Percentiles rank a stretch among this genome's conserved stretches.
Evolutionary conservation across 2,888 invertebrate species (phyloP).

Genomic region (Scaptomyza polygonia): DNA sequence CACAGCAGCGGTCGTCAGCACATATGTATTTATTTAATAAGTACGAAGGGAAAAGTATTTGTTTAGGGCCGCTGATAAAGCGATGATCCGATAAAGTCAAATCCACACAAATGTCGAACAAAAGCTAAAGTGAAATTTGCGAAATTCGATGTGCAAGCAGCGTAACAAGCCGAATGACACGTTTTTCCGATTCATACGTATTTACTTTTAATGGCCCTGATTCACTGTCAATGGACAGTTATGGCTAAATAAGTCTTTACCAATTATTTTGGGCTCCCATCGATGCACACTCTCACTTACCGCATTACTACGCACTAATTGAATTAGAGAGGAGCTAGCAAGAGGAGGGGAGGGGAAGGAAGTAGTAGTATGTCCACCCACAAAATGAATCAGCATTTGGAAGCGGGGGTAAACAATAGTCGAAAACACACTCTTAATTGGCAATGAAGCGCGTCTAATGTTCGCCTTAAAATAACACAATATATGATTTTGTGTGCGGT

Average conservation of each 20-base stretch:
- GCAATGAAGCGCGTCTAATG: conserved; percentile 72
- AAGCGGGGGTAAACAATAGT: conserved; percentile 17
- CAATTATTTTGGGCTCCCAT: conserved; percentile 4
- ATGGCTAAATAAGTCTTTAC: conserved; percentile 9
- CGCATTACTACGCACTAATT: conserved; percentile 53
- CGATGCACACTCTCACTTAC: conserved; percentile 38
- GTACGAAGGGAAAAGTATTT: conserved; percentile 8
- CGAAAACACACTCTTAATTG: conserved; percentile 60
- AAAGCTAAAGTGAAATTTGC: conserved; percentile 42
- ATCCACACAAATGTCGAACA: conserved; percentile 7
- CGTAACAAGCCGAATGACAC: conserved; percentile 23
- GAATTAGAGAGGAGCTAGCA: conserved; percentile 33
- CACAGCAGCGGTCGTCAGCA: conserved; percentile 33
- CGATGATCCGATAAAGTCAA: background rate
- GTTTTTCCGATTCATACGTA: background rate
- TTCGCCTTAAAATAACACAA: conserved; percentile 52
- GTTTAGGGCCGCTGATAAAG: background rate
- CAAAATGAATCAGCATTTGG: conserved; percentile 34
- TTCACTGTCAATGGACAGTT: conserved; percentile 47
- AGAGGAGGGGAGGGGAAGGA: too few species aligned
- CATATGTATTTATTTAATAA: conserved; percentile 45
- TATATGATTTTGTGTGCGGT: conserved; percentile 61
- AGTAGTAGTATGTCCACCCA: conserved; percentile 32
- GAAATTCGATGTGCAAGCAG: conserved; percentile 29
- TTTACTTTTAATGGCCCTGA: conserved; percentile 43